These are phyloP conservation scores for Aplochiton taeniatus DNA, from an alignment of 2,797 vertebrate genomes.

Conservation along the genomic window DNA sequence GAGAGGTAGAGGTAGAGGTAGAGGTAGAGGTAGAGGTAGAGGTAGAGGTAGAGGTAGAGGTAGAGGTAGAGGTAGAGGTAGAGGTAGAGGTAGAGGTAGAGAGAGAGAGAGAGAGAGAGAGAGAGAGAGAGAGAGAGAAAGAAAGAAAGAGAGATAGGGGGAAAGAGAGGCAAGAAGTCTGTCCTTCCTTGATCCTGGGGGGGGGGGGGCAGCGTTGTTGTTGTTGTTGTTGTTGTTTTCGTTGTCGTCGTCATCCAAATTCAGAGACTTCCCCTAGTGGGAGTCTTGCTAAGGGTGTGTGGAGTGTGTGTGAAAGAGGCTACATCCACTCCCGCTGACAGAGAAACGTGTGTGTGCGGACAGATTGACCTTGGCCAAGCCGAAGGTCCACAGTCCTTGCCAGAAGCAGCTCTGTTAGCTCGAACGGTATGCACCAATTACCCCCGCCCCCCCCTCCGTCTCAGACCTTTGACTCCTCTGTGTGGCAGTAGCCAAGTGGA, in stretches of 20 bases:
- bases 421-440: slow-evolving; percentile 45
- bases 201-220: too few relatives aligned
- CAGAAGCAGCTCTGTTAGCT: slow-evolving; percentile 12
- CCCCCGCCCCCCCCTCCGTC: slow-evolving; percentile 30
- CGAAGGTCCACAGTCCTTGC: slow-evolving; percentile 12
- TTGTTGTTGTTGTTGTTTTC: too few relatives aligned
- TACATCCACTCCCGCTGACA: too few relatives aligned
- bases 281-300: too few relatives aligned
- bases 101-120: slow-evolving; percentile 10
- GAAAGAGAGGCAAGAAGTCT: too few relatives aligned
- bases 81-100: slow-evolving; percentile 5
- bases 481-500: slow-evolving; percentile 33
- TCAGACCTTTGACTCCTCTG: slow-evolving; percentile 34
- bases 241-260: too few relatives aligned
- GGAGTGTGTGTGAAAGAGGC: background rate
- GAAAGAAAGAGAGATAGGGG: background rate
- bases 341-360: slow-evolving; percentile 8
- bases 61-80: slow-evolving; percentile 1
- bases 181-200: too few relatives aligned
- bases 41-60: background rate
- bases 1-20: background rate
- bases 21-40: background rate
- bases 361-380: slow-evolving; percentile 30
- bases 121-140: background rate
- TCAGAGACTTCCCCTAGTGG: too few relatives aligned